Evolutionary conservation across 2,888 invertebrate species (phyloP).

Genomic region (Lampropteryx suffumata): DNA sequence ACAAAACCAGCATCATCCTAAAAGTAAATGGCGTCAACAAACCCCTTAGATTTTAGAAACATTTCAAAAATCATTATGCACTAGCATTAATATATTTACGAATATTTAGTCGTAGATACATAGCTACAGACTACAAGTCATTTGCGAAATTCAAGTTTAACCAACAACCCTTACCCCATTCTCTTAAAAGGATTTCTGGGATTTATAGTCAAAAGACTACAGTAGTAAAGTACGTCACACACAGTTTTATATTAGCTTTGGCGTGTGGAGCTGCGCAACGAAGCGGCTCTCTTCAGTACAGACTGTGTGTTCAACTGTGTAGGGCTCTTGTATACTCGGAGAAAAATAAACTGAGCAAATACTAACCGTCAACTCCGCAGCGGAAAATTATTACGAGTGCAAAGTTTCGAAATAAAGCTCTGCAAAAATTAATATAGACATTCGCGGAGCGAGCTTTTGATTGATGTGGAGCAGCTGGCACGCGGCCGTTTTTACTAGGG

Average conservation of each 20-base stretch:
- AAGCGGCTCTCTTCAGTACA: conserved; percentile 63
- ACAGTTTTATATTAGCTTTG: conserved; percentile 67
- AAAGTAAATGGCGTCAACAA: too few relatives aligned
- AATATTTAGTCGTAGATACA: too few relatives aligned
- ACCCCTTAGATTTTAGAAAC: too few relatives aligned
- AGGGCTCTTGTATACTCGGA: conserved; percentile 60
- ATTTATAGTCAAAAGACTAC: conserved; percentile 51
- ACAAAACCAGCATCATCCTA: too few relatives aligned
- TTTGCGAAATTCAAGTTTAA: conserved; percentile 16
- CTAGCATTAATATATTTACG: too few relatives aligned
- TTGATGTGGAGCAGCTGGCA: conserved; percentile 22
- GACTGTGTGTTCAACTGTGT: conserved; percentile 67
- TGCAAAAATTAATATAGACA: conserved; percentile 42
- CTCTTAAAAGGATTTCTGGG: conserved; percentile 37
- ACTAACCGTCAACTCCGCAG: conserved; percentile 56
- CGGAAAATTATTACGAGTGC: conserved; percentile 60
- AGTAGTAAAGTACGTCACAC: conserved; percentile 55
- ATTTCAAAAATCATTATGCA: too few relatives aligned
- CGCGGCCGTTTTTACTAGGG: conserved; percentile 6
- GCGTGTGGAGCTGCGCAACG: conserved; percentile 52
- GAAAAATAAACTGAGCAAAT: conserved; percentile 77
- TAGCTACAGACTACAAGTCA: conserved; percentile 3
- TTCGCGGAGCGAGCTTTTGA: conserved; percentile 19
- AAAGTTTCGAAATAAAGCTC: conserved; percentile 55
- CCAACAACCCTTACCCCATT: conserved; percentile 14